Conservation (phyloP, 2,113 vertebrate species). For the Camelus dromedarius region DNA sequence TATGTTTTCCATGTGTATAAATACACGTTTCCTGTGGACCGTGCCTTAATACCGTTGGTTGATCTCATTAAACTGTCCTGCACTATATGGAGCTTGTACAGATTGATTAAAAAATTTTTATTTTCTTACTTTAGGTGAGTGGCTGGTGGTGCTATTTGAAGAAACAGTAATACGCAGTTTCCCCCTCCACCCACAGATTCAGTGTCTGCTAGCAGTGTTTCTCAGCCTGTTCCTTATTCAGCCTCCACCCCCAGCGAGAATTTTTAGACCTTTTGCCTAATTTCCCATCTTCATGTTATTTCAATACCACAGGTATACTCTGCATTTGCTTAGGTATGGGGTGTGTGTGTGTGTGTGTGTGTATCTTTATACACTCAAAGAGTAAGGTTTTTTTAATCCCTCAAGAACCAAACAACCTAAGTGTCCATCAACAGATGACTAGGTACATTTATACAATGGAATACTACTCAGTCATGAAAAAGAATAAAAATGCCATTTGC, state of each 20-base stretch:
- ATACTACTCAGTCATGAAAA: no score
- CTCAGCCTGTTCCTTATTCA: background rate
- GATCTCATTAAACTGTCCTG: background rate
- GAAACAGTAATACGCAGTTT: background rate
- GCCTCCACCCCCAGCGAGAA: background rate
- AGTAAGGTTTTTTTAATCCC: background rate
- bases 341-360: no score
- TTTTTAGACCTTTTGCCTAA: background rate
- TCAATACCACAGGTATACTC: background rate
- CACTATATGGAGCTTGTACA: background rate
- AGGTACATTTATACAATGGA: no score
- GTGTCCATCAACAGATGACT: no score
- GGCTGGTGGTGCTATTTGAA: background rate
- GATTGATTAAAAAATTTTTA: background rate
- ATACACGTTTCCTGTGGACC: background rate
- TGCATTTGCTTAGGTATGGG: background rate
- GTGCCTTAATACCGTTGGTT: background rate
- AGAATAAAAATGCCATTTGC: no score
- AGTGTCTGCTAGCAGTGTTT: background rate
- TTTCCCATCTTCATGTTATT: background rate
- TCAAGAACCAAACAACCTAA: no score
- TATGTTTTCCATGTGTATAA: background rate
- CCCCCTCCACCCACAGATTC: background rate
- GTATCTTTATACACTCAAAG: background rate
- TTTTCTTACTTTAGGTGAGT: background rate